Base-by-base conservation (phyloP, 1,140 invertebrate genomes). In the Apis laboriosa region DNA sequence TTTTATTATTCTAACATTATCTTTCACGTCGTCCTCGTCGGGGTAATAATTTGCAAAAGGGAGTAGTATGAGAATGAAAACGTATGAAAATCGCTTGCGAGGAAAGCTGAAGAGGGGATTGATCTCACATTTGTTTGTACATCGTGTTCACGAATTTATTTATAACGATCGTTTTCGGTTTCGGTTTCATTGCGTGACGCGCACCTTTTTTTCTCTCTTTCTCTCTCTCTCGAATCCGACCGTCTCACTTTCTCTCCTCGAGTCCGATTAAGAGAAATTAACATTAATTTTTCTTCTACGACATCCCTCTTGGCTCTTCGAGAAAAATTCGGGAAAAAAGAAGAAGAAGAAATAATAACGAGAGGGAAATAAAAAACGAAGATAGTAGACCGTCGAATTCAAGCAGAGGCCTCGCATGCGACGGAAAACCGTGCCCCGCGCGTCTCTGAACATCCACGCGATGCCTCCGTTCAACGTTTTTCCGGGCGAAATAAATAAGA, bases 1-100 rank as follows among this genome's bases (percentile, higher is more conserved):
- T 34, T 3, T 34, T 34, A 34, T 24, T 24, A 90, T 88, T 90
- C 86, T 88, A 89, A 84, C 84, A 78, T 87, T 89, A 84, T 88
- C 86, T 84, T 77, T 90, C 77, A 79, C 80, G 85, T 87, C 60
- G 79, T 75, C 11, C 34, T 43, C 34, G 34, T 43, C 55, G 17
- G 17, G 83, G 77, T 13, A 77, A 28, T 77, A 77, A 68, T 84
- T 64, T 34, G 63, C 63, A 19, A 8, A 56, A 56, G 5, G 15
- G 55, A 60, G 17, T 21, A 60, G 1, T 19, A 8, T 34, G 19
- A 58, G 28, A 1, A 19, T 8, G 28, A 28, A 80, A 55, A 9
- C 58, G 58, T 12, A 43, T 43, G 34, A 58, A 60, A 15, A 75
- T 78, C 86, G 83, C 78, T 85, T 88, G 84, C 87, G 86, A 85